Conservation (phyloP, 2,113 vertebrate genomes). For the Galemys pyrenaicus region DNA sequence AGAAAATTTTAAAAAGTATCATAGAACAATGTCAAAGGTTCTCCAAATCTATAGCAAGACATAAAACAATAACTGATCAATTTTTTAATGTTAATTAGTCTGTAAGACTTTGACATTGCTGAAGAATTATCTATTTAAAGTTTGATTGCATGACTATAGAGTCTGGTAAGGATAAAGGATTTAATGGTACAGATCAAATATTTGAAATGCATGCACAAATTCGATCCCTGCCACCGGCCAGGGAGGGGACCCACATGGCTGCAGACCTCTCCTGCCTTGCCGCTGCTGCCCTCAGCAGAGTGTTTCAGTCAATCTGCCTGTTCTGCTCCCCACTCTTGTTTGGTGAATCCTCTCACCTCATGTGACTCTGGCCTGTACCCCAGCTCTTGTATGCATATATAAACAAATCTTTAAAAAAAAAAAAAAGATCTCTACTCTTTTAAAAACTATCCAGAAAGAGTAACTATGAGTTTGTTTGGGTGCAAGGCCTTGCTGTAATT, state of each 20-base stretch:
- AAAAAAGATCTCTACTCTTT: not conserved
- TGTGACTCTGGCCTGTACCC: no score
- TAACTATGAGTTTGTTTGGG: not conserved
- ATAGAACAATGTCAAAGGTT: not conserved
- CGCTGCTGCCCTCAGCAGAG: no score
- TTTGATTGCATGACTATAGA: not conserved
- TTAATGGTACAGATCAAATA: not conserved
- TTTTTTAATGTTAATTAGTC: not conserved
- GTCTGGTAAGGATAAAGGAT: not conserved
- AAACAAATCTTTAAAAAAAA: no score
- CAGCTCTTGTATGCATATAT: no score
- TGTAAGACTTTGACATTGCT: not conserved
- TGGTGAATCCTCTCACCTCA: no score
- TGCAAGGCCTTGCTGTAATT: not conserved
- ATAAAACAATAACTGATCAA: not conserved
- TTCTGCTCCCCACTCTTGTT: no score
- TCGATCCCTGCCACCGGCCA: no score
- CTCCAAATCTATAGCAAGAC: not conserved
- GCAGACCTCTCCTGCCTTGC: no score
- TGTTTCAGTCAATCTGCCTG: no score
- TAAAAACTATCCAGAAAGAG: not conserved
- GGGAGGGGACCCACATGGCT: no score
- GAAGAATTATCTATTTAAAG: not conserved
- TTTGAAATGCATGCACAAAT: not conserved
- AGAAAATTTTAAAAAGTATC: not conserved